Evolutionary conservation across 2,888 invertebrate species (phyloP), one percentile per base, ranked within the genome.

Genomic region (Stenichneumon culpator): DNA sequence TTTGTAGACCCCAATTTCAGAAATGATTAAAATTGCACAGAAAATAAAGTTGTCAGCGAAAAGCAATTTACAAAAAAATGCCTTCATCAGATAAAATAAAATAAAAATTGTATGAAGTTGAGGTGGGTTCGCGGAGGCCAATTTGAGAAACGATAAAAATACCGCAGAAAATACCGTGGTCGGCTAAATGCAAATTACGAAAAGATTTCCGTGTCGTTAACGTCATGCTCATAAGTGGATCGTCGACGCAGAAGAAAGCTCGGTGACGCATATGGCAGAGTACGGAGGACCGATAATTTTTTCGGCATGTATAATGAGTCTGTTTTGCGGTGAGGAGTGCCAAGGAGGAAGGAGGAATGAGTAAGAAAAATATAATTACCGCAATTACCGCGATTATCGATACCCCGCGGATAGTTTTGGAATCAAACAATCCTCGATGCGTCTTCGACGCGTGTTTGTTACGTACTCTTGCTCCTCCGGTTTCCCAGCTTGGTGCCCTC

Each of bases 281-380:
- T n/a, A 67, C 65, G 60, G 39, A 77, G 68, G 32, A 75, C 73
- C 60, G 85, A 72, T 85, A 82, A 85, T 85, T 85, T 79, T 70
- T 85, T 82, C 19, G 67, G 63, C 84, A 82, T 84, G 70, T 75
- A 19, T 75, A 79, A 60, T 75, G 69, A 75, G 74, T 65, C 70
- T 22, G n/a, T 79, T 54, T 25, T 28, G 25, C n/a, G 44, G 47
- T 63, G 57, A 68, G 25, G 57, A 75, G 79, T 60, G 16, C 36
- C 63, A 69, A 63, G 69, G 9, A 11, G 25, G 52, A 25, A 14
- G 36, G 67, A 52, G 44, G 57, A 39, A 67, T 67, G 47, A 70
- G 57, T 14, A 16, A 6, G 16, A 22, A 47, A 36, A 67, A n/a
- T 44, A 44, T 11, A 39, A 39, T 9, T 39, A 39, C 5, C 5